Percentiles rank a stretch among this genome's conserved stretches.
These are phyloP conservation scores for Pseudomyrmex cubaensis DNA, from an alignment of 1,140 invertebrate species.

Conservation along the genomic window DNA sequence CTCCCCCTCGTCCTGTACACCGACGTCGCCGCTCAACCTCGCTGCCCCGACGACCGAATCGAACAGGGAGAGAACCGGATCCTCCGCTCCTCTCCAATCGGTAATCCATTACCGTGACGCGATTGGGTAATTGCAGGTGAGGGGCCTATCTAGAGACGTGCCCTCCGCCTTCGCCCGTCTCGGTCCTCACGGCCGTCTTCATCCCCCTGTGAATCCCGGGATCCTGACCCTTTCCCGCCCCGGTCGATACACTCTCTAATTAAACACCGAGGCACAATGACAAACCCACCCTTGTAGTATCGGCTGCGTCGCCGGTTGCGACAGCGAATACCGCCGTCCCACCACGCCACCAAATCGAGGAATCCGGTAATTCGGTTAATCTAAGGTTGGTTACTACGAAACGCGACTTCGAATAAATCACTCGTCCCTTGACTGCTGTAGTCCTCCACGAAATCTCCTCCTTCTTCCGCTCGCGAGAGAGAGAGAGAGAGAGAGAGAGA, in stretches of 20 bases:
- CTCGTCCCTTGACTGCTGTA: slow-evolving; percentile 71
- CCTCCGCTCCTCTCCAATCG: slow-evolving; percentile 76
- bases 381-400: slow-evolving; percentile 77
- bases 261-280: slow-evolving; percentile 83
- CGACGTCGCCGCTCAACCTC: slow-evolving; percentile 66
- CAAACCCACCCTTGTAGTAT: slow-evolving; percentile 79
- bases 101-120: slow-evolving; percentile 83
- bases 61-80: slow-evolving; percentile 65
- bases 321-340: slow-evolving; percentile 43
- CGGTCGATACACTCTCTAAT: slow-evolving; percentile 83
- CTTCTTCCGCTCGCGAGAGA: slow-evolving; percentile 20
- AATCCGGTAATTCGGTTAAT: slow-evolving; percentile 80
- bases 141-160: slow-evolving; percentile 79
- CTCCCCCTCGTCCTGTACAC: slow-evolving; percentile 64
- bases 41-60: slow-evolving; percentile 63
- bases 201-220: background rate
- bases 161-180: slow-evolving; percentile 61
- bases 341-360: slow-evolving; percentile 59
- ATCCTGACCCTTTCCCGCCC: slow-evolving; percentile 72
- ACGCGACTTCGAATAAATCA: slow-evolving; percentile 79
- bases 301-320: slow-evolving; percentile 57
- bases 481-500: background rate
- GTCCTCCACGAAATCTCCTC: slow-evolving; percentile 49
- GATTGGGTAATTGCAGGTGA: slow-evolving; percentile 83
- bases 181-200: slow-evolving; percentile 54